These are phyloP conservation scores for Monomorium pharaonis DNA, from an alignment of 1,140 invertebrate species.

Conservation along the genomic window DNA sequence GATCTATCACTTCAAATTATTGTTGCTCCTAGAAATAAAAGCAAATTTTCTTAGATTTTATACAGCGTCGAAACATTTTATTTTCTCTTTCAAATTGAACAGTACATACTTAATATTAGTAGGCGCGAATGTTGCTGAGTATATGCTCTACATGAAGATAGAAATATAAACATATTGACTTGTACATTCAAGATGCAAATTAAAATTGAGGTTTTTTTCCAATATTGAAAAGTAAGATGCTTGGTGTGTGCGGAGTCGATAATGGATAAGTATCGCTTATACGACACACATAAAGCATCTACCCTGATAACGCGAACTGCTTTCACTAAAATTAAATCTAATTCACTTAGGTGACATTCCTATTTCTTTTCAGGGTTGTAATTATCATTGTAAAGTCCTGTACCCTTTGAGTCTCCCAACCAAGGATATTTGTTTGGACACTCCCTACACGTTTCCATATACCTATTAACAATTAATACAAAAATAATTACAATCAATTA, in stretches of 20 bases:
- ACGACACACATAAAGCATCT: conserved; percentile 21
- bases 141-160: conserved; percentile 11
- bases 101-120: conserved; percentile 20
- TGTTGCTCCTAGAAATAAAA: neutral
- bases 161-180: conserved; percentile 2
- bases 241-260: neutral
- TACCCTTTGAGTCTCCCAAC: conserved; percentile 94
- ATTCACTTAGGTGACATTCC: conserved; percentile 35
- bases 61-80: conserved; percentile 38
- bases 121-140: neutral
- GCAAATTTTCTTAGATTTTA: conserved; percentile 7
- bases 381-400: conserved; percentile 91
- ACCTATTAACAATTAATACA: conserved; percentile 85
- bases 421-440: conserved; percentile 95
- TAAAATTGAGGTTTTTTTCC: conserved; percentile 14
- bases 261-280: conserved; percentile 38
- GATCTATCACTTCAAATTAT: neutral
- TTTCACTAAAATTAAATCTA: conserved; percentile 61
- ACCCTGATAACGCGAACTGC: conserved; percentile 54
- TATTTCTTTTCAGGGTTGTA: conserved; percentile 90
- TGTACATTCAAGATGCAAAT: conserved; percentile 8
- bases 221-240: neutral
- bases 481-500: neutral
- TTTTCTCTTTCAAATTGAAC: conserved; percentile 21
- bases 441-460: conserved; percentile 94